phyloP scores from a whole-genome alignment of 2,797 vertebrate genomes.

The Pangasius mekongensis region DNA sequence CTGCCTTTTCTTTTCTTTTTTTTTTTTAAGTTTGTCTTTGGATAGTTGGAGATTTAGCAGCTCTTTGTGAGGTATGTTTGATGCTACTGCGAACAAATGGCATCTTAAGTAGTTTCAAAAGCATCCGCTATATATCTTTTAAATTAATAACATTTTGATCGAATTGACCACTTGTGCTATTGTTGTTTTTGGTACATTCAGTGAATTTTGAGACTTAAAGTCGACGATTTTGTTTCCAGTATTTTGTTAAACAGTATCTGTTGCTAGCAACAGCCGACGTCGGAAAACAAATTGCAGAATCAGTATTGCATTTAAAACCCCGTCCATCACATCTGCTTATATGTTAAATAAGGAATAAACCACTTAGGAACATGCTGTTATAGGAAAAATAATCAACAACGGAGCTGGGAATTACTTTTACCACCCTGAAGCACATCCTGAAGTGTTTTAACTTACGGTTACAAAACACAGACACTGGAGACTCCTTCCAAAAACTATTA shows the following conservation, averaged over 20 bases:
- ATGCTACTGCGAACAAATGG: not conserved
- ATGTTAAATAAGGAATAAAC: not conserved
- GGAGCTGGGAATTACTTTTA: not conserved
- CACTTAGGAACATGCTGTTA: not conserved
- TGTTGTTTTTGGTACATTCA: not conserved
- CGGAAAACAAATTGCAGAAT: not conserved
- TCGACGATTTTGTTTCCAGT: not conserved
- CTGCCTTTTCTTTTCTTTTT: not conserved
- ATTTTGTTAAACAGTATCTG: not conserved
- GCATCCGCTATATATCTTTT: not conserved
- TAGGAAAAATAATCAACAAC: not conserved
- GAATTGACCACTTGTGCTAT: not conserved
- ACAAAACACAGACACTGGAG: not conserved
- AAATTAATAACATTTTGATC: not conserved
- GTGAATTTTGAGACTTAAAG: not conserved
- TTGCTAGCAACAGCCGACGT: too few relatives aligned
- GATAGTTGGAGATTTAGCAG: not conserved
- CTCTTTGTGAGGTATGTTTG: not conserved
- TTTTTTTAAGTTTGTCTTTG: not conserved
- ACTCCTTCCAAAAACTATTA: not conserved
- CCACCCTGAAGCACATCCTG: not conserved
- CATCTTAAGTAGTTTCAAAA: not conserved
- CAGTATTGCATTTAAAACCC: not conserved
- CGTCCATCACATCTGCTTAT: not conserved
- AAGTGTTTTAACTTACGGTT: not conserved